Percentiles rank a stretch among this genome's conserved stretches.
Evolutionary conservation across 2,888 invertebrate genomes (phyloP).

Genomic region (Gonocerus acuteangulatus): DNA sequence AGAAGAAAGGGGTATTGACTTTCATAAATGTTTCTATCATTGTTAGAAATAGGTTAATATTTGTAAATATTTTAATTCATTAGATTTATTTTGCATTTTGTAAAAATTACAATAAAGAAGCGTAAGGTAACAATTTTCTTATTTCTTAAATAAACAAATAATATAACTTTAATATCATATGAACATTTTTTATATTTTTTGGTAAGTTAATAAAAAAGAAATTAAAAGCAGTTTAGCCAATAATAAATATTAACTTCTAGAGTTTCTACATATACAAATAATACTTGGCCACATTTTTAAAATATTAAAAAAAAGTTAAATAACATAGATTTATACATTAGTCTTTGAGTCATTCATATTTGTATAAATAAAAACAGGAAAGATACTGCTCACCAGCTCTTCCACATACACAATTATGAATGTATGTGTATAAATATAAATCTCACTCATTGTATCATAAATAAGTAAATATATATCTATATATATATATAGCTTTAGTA

Average conservation of each 20-base stretch:
- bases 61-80: not conserved
- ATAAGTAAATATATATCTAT: constrained; percentile 9
- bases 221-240: constrained; percentile 4
- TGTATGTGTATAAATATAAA: too few relatives aligned
- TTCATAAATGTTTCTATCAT: too few relatives aligned
- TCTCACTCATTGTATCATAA: not conserved
- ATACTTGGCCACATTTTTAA: constrained; percentile 14
- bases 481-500: not conserved
- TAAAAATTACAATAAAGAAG: constrained; percentile 19
- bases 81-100: not conserved
- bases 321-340: not conserved
- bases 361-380: constrained; percentile 7
- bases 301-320: constrained; percentile 4
- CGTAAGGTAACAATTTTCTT: constrained; percentile 21
- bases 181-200: not conserved
- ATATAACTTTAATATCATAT: not conserved
- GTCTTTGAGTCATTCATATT: constrained; percentile 6
- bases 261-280: constrained; percentile 8
- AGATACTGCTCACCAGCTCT: not conserved
- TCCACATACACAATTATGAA: too few relatives aligned
- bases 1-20: too few relatives aligned
- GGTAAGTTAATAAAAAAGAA: constrained; percentile 2
- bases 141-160: constrained; percentile 15
- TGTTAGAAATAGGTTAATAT: too few relatives aligned
- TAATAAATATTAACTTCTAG: not conserved